Conservation (phyloP, 2,113 vertebrate species). For the Protobothrops mucrosquamatus region DNA sequence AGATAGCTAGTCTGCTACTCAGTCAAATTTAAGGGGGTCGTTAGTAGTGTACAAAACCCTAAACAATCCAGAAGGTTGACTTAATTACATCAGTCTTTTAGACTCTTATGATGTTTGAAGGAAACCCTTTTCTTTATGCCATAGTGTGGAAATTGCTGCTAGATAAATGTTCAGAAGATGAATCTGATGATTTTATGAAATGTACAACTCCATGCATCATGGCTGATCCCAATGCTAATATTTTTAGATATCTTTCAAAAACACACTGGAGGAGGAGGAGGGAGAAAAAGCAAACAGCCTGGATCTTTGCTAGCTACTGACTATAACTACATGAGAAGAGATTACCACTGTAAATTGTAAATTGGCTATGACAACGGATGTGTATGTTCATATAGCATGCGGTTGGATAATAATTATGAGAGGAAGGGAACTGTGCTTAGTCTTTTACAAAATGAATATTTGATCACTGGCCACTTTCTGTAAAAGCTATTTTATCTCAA, state of each 20-base stretch:
- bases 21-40: background rate
- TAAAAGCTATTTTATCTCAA: background rate
- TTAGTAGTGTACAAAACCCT: background rate
- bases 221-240: background rate
- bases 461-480: background rate
- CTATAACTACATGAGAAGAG: background rate
- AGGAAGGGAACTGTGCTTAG: background rate
- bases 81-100: background rate
- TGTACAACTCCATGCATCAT: background rate
- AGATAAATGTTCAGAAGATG: background rate
- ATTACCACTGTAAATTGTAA: background rate
- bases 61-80: background rate
- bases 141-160: background rate
- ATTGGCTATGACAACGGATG: background rate
- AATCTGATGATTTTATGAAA: background rate
- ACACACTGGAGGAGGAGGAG: background rate
- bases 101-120: background rate
- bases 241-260: background rate
- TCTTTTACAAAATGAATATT: background rate
- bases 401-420: background rate
- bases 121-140: background rate
- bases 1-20: background rate
- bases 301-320: background rate
- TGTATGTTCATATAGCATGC: background rate
- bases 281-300: background rate